Evolutionary conservation across 2,888 invertebrate genomes (phyloP).

Genomic region (Xestobium rufovillosum): DNA sequence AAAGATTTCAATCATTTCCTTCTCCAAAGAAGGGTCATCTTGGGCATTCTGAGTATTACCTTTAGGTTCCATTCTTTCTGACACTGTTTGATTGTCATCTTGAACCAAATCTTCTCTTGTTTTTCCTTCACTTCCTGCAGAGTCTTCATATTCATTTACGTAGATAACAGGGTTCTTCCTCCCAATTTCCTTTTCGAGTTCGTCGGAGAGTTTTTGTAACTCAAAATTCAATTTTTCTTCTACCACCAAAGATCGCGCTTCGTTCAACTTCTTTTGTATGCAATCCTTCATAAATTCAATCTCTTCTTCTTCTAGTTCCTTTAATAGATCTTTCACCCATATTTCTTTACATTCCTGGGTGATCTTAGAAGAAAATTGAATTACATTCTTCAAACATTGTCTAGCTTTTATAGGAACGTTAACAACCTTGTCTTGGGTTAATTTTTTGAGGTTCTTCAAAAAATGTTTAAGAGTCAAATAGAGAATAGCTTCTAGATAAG

Average conservation of each 20-base stretch:
- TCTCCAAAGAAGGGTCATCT: no score
- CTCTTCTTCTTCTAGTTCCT: slow-evolving; percentile 19
- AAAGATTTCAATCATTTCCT: no score
- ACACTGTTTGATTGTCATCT: no score
- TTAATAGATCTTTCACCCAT: slow-evolving; percentile 26
- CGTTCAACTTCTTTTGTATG: slow-evolving; percentile 7
- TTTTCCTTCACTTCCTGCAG: no score
- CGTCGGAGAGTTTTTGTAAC: neutral
- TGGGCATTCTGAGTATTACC: no score
- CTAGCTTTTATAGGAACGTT: slow-evolving; percentile 33
- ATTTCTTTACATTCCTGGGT: slow-evolving; percentile 26
- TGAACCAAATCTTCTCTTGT: no score
- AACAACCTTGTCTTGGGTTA: slow-evolving; percentile 32
- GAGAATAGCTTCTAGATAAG: slow-evolving; percentile 34
- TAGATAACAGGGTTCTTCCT: no score
- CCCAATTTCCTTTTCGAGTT: neutral
- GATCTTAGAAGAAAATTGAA: slow-evolving; percentile 25
- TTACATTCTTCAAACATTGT: slow-evolving; percentile 28
- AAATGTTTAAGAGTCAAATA: slow-evolving; percentile 29
- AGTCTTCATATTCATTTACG: no score
- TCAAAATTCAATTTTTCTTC: slow-evolving; percentile 8
- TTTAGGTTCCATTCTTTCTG: no score
- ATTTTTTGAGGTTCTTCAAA: slow-evolving; percentile 26
- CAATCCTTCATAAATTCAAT: slow-evolving; percentile 3
- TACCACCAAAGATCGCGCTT: neutral